phyloP scores from a whole-genome alignment of 2,113 vertebrate species.

The Xenopus borealis region DNA sequence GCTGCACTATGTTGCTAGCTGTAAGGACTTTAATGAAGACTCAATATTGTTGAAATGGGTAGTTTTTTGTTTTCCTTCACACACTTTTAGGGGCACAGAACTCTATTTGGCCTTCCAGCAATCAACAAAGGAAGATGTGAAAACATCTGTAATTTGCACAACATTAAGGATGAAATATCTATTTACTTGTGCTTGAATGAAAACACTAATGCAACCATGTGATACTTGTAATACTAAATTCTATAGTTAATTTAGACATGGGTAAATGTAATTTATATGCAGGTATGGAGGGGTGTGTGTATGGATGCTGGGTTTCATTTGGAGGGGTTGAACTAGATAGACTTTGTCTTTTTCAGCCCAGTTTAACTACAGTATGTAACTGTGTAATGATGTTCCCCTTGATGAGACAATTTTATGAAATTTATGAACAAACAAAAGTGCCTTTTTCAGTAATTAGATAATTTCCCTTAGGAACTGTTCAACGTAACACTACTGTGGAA shows the following conservation, averaged over 20 bases:
- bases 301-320: no score
- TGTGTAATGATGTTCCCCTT: not conserved
- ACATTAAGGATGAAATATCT: slow-evolving; percentile 1
- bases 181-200: not conserved
- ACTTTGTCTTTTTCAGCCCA: no score
- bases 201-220: not conserved
- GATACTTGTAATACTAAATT: no score
- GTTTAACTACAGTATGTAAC: no score
- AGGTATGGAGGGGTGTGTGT: no score
- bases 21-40: slow-evolving; percentile 56
- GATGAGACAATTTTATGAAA: not conserved
- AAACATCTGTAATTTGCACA: not conserved
- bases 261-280: no score
- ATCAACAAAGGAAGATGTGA: not conserved
- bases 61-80: slow-evolving; percentile 53
- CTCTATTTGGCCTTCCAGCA: slow-evolving; percentile 5
- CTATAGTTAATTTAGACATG: no score
- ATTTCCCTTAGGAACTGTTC: not conserved
- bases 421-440: not conserved
- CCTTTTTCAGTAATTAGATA: not conserved
- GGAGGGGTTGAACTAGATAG: no score
- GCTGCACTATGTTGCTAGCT: slow-evolving; percentile 66
- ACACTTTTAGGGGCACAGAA: not conserved
- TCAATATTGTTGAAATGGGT: slow-evolving; percentile 60
- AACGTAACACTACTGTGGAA: not conserved